Evolutionary conservation across 1,140 invertebrate species (phyloP), one percentile per base, ranked within the genome.

Genomic region (Psix sp.): DNA sequence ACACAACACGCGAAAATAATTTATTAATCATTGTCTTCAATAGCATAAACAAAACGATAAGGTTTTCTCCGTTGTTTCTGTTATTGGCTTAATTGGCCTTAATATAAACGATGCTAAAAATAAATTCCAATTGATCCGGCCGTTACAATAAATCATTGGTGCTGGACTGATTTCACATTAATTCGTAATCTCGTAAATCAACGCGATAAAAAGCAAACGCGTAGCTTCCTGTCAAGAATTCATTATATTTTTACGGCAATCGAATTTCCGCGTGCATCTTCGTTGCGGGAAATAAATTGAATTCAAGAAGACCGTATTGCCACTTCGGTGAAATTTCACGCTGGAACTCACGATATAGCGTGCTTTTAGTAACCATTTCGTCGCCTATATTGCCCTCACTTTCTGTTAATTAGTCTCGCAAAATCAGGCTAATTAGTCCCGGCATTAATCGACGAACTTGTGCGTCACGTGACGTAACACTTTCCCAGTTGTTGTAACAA

Each of bases 151-250:
- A 67, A 67, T 67, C 45, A 67, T 6, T 5, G 13, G 14, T 16
- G 42, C 38, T 29, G 18, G 13, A 42, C 45, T 46, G 49, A 54
- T 66, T 56, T 66, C 24, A 36, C 38, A 57, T 57, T 67, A 67
- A 67, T 67, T 67, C 33, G 51, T 15, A 49, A 57, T 17, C 26
- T 57, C 63, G 45, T 67, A 49, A 67, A 67, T 56, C 45, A 67
- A 29, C 35, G 11, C 15, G 43, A 49, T 51, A 49, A 57, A 67
- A 51, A 42, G 31, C 38, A 21, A 65, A 65, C 24, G 33, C 21
- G 11, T 14, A 31, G 48, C 14, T 48, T n/a, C 2, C n/a, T n/a
- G 3, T 18, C 3, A 21, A 18, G 52, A 36, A 43, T 67, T 57
- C 43, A 57, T 67, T 49, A 51, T 43, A 43, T 36, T 67, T 67